Evolutionary conservation across 2,888 invertebrate species (phyloP).

Genomic region (Agonopterix arenella): DNA sequence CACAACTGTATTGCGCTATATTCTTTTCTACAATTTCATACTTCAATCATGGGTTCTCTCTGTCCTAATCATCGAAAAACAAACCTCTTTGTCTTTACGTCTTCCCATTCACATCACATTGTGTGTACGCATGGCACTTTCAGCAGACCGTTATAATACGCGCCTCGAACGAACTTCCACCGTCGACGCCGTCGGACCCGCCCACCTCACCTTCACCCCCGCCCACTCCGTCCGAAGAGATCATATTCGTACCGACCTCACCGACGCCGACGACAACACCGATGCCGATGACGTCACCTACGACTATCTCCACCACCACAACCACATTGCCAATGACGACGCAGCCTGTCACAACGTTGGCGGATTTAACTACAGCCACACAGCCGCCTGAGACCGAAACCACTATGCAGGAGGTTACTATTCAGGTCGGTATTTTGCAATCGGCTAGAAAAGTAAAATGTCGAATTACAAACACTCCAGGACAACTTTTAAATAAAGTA

Average conservation of each 20-base stretch:
- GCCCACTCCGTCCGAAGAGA: constrained; percentile 25
- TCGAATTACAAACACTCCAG: too few species aligned
- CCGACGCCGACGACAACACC: constrained; percentile 22
- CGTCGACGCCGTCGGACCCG: constrained; percentile 36
- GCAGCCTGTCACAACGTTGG: constrained; percentile 16
- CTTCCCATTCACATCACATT: constrained; percentile 47
- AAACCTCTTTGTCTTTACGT: constrained; percentile 43
- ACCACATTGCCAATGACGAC: constrained; percentile 39
- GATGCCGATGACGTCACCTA: constrained; percentile 23
- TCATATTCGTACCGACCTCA: constrained; percentile 24
- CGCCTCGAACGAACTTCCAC: constrained; percentile 62
- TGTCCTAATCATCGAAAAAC: background rate
- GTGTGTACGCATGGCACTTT: constrained; percentile 75
- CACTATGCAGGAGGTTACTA: constrained; percentile 51
- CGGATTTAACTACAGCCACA: constrained; percentile 29
- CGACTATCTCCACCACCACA: constrained; percentile 29
- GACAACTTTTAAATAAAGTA: too few species aligned
- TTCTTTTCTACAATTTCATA: background rate
- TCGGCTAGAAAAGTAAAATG: too few species aligned
- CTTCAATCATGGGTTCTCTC: background rate
- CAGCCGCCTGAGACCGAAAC: constrained; percentile 49
- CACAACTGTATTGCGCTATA: background rate
- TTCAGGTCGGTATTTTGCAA: constrained; percentile 45
- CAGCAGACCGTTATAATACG: constrained; percentile 73
- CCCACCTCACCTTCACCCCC: constrained; percentile 36